A percentile compares a stretch with the other conserved stretches of the same genome.
phyloP scores from a whole-genome alignment of 2,888 invertebrate species.

The Rambutsinella grinnellia region DNA sequence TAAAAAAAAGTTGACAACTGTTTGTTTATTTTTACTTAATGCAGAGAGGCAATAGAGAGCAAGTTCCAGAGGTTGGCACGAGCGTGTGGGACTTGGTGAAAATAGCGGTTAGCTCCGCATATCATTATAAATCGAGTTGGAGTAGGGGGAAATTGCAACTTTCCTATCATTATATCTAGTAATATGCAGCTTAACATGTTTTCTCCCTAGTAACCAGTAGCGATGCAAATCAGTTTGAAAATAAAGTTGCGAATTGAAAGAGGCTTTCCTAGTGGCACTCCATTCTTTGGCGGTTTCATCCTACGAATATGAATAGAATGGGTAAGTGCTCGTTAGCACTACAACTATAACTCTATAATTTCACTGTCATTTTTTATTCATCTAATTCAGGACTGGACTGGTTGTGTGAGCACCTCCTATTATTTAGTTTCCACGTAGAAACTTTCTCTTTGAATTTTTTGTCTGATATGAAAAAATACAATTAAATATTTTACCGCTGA shows the following conservation, averaged over 20 bases:
- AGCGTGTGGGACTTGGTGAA: background rate
- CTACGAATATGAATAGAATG: background rate
- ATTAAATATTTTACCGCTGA: too few species aligned
- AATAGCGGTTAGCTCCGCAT: background rate
- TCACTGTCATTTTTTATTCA: background rate
- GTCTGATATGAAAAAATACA: too few species aligned
- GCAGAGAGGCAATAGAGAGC: conserved; percentile 20
- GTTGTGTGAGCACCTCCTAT: too few species aligned
- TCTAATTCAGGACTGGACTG: too few species aligned
- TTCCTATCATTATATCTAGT: background rate
- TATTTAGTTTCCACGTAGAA: too few species aligned
- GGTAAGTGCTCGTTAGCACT: background rate
- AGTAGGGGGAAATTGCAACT: background rate
- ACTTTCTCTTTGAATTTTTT: too few species aligned
- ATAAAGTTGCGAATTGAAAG: background rate
- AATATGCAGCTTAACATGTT: background rate
- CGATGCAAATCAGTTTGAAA: background rate
- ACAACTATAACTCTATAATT: background rate
- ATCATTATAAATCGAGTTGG: background rate
- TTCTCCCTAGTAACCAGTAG: background rate
- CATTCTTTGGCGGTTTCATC: background rate
- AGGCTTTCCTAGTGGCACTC: too few species aligned
- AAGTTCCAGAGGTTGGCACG: conserved; percentile 26
- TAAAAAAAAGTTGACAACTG: conserved; percentile 29
- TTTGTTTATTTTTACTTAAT: conserved; percentile 53